Conservation (phyloP, 2,113 vertebrate species). For the Heterotis niloticus region DNA sequence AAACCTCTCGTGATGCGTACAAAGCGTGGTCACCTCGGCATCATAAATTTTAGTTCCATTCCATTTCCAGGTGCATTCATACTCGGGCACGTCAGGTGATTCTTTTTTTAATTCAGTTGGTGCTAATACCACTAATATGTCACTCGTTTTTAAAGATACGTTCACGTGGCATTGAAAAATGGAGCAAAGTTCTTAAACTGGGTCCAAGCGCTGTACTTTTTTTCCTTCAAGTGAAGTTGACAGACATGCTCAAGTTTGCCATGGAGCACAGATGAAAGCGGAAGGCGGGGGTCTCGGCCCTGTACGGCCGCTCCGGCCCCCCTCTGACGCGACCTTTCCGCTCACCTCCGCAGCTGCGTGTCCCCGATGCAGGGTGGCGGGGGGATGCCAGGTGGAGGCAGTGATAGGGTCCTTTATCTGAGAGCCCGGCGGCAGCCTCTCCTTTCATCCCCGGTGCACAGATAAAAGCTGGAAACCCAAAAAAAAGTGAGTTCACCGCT, state of each 20-base stretch:
- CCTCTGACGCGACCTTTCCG: not conserved
- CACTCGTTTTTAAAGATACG: too few relatives aligned
- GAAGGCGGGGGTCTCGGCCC: not conserved
- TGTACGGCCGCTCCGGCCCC: not conserved
- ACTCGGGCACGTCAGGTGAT: too few relatives aligned
- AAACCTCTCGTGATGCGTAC: too few relatives aligned
- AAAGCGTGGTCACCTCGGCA: too few relatives aligned
- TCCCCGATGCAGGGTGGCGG: not conserved
- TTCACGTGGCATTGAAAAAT: too few relatives aligned
- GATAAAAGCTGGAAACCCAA: constrained; percentile 18
- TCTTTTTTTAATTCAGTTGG: too few relatives aligned
- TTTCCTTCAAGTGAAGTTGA: too few relatives aligned
- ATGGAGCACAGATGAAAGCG: not conserved
- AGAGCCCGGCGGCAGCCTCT: not conserved
- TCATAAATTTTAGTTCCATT: too few relatives aligned
- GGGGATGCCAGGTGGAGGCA: constrained; percentile 7
- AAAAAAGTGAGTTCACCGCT: not conserved
- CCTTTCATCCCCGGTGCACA: constrained; percentile 2
- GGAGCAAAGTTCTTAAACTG: too few relatives aligned
- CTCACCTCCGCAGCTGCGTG: not conserved
- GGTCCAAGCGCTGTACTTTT: too few relatives aligned
- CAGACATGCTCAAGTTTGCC: not conserved
- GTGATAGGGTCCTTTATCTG: constrained; percentile 6
- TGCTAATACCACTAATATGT: too few relatives aligned
- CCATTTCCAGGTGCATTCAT: too few relatives aligned